phyloP scores from a whole-genome alignment of 92 coral and sea anemone genomes.

The Siderastrea siderea region DNA sequence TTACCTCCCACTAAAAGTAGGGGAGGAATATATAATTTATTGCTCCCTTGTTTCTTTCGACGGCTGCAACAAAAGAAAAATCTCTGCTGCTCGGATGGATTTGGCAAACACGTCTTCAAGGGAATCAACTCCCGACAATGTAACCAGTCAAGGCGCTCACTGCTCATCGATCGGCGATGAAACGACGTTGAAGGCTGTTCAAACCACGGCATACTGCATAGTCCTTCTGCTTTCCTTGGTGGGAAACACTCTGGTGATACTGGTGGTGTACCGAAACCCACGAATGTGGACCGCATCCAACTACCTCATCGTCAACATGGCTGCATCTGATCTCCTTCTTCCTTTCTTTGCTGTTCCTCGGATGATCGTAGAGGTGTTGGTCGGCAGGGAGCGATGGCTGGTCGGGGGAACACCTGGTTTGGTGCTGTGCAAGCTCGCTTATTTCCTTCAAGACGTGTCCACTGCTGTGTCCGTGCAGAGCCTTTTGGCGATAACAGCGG shows the following conservation, averaged over 20 bases:
- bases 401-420: constrained; percentile 44
- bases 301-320: constrained; percentile 70
- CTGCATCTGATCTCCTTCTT: constrained; percentile 63
- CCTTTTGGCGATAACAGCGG: constrained; percentile 64
- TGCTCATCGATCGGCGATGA: constrained; percentile 29
- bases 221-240: constrained; percentile 55
- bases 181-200: constrained; percentile 11
- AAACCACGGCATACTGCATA: constrained; percentile 50
- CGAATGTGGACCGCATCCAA: constrained; percentile 66
- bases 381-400: constrained; percentile 50
- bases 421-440: constrained; percentile 49
- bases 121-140: background rate
- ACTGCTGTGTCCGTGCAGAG: constrained; percentile 68
- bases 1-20: background rate
- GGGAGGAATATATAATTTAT: background rate
- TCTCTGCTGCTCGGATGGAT: background rate
- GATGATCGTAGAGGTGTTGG: constrained; percentile 50
- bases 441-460: constrained; percentile 65
- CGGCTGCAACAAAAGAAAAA: background rate
- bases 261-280: constrained; percentile 48
- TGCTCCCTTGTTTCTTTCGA: background rate
- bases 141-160: background rate
- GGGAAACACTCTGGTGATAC: constrained; percentile 55
- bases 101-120: constrained; percentile 6
- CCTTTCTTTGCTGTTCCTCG: constrained; percentile 62